Evolutionary conservation across 2,888 invertebrate genomes (phyloP), one percentile per base, ranked within the genome.

Genomic region (Hirtodrosophila cameraria): DNA sequence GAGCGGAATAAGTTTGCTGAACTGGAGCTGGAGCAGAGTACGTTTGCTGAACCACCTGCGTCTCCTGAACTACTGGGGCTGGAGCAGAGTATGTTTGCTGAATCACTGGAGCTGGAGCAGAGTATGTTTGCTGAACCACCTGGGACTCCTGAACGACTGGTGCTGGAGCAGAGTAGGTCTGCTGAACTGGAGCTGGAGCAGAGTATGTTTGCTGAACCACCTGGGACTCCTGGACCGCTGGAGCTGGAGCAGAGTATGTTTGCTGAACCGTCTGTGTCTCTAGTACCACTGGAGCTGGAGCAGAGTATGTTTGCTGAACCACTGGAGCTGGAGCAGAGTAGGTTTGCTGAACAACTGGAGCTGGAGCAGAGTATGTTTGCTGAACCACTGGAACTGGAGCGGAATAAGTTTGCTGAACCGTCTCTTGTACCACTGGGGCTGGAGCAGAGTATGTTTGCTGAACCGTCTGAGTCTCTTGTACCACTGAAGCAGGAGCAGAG

Each of bases 21-120:
- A 48, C 53, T 9, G 54, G 48, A n/a, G 52, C 57, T 1, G 62
- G 58, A 4, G 53, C 52, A 2, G 59, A 39, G 23, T 64, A 57
- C 2, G 50, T 43, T 13, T 64, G 43, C 18, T 71, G 61, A 7
- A 50, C 45, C 0, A 39, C 61, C n/a, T n/a, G n/a, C n/a, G n/a
- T n/a, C n/a, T n/a, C n/a, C 18, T 71, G 61, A 7, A 50, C 45
- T 0, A 39, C 61, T 7, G 67, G 69, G 4, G 50, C 67, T 1
- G 60, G 57, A 13, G 52, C 49, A 1, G 54, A 12, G 20, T 69
- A 59, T 2, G 43, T 25, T 25, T 50, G 57, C 28, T 73, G 62
- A 11, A 46, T 62, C 12, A 55, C 65, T 2, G 74, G 74, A 25
- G 61, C 59, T 1, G 70, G 62, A 31, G 57, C 68, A 0, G 55